Percentiles rank a stretch among this genome's conserved stretches.
phyloP scores from a whole-genome alignment of 2,797 vertebrate genomes.

The Rhinophrynus dorsalis region DNA sequence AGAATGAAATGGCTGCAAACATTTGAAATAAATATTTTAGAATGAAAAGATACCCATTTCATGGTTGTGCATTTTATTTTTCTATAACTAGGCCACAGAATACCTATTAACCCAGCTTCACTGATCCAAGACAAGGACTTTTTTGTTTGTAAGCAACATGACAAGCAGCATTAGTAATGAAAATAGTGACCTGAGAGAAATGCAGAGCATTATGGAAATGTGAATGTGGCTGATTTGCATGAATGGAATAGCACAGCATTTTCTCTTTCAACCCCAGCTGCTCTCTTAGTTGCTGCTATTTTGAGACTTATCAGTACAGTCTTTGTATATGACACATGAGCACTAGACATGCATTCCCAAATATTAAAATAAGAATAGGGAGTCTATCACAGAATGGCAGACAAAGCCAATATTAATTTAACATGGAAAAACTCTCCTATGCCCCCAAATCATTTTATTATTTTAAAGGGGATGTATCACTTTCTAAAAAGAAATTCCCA shows the following conservation, averaged over 20 bases:
- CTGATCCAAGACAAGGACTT: not conserved
- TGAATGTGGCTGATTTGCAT: conserved; percentile 28
- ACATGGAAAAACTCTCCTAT: too few relatives aligned
- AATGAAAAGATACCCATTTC: not conserved
- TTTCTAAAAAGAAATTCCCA: too few relatives aligned
- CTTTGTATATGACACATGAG: not conserved
- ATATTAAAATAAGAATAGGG: too few relatives aligned
- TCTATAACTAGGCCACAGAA: conserved; percentile 25
- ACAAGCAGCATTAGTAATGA: conserved; percentile 17
- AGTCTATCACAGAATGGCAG: too few relatives aligned
- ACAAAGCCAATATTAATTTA: too few relatives aligned
- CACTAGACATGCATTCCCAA: not conserved
- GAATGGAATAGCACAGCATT: not conserved
- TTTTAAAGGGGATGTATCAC: too few relatives aligned
- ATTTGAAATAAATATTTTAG: not conserved
- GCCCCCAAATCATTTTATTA: too few relatives aligned
- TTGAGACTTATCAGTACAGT: not conserved
- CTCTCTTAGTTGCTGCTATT: not conserved
- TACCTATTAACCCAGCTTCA: conserved; percentile 14
- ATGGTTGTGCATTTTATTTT: not conserved
- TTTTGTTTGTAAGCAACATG: conserved; percentile 12
- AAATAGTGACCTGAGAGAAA: conserved; percentile 4
- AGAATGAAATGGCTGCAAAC: too few relatives aligned
- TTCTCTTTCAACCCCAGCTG: conserved; percentile 18
- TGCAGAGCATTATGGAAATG: conserved; percentile 2